Evolutionary conservation across 2,888 invertebrate species (phyloP).

Genomic region (Bhutanitis thaidina): DNA sequence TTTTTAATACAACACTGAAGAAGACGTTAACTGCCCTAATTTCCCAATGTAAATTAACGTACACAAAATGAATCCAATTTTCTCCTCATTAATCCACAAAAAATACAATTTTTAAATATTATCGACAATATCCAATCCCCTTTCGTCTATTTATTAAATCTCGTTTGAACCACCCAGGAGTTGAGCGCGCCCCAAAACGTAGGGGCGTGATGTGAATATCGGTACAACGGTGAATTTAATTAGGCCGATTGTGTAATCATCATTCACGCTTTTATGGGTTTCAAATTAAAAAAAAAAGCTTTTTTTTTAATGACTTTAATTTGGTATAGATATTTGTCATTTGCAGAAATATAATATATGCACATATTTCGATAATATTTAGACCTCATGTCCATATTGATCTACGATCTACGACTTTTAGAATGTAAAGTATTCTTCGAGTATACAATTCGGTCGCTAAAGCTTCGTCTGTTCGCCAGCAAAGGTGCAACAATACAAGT

Average conservation of each 20-base stretch:
- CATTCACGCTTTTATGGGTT: slow-evolving; percentile 42
- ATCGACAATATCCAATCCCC: slow-evolving; percentile 4
- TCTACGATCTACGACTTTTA: no score
- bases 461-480: no score
- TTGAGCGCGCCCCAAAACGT: slow-evolving; percentile 1
- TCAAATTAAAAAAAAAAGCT: slow-evolving; percentile 39
- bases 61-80: neutral
- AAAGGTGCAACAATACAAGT: no score
- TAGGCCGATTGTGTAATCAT: slow-evolving; percentile 38
- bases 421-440: no score
- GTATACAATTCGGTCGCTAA: no score
- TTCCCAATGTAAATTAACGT: neutral
- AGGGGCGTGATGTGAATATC: slow-evolving; percentile 39
- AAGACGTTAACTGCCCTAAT: neutral
- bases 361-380: no score
- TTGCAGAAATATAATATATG: no score
- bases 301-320: slow-evolving; percentile 22
- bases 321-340: neutral
- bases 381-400: no score
- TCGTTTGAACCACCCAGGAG: neutral
- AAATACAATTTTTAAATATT: slow-evolving; percentile 1
- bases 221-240: slow-evolving; percentile 47
- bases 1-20: no score
- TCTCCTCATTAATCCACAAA: neutral
- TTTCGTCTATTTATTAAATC: slow-evolving; percentile 14